Percentiles rank a stretch among this genome's conserved stretches.
Evolutionary conservation across 1,140 invertebrate genomes (phyloP).

Genomic region (Drosophila pallidifrons): DNA sequence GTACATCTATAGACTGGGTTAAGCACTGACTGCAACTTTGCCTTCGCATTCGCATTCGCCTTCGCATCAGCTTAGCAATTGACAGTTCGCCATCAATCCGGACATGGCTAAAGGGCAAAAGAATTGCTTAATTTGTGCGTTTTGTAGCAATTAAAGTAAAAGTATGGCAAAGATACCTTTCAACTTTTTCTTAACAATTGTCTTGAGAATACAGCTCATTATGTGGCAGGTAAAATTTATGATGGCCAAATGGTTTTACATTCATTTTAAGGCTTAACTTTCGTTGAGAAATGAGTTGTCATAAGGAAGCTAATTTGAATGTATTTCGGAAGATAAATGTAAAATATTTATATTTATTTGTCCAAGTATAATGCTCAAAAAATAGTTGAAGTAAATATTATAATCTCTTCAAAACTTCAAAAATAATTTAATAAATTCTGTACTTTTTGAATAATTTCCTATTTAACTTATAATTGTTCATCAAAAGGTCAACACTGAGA

Average conservation of each 20-base stretch:
- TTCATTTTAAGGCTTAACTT: background rate
- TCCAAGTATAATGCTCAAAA: too few relatives aligned
- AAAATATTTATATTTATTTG: too few relatives aligned
- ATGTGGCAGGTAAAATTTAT: constrained; percentile 16
- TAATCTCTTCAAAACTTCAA: too few relatives aligned
- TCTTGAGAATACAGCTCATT: constrained; percentile 24
- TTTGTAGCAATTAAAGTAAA: constrained; percentile 50
- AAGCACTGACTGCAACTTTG: constrained; percentile 69
- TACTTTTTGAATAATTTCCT: too few relatives aligned
- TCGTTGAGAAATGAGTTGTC: background rate
- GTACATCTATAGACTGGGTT: constrained; percentile 65
- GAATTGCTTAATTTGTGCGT: constrained; percentile 67
- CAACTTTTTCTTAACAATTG: constrained; percentile 34
- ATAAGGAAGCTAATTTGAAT: background rate
- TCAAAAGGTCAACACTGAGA: too few relatives aligned
- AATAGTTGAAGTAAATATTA: too few relatives aligned
- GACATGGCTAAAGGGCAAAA: constrained; percentile 17
- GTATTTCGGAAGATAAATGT: too few relatives aligned
- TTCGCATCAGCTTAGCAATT: constrained; percentile 65
- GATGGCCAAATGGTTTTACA: background rate
- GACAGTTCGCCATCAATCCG: constrained; percentile 75
- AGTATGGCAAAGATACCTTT: constrained; percentile 26
- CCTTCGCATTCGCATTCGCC: constrained; percentile 19
- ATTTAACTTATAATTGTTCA: too few relatives aligned
- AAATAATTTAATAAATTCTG: too few relatives aligned